Base-by-base conservation (phyloP, 2,888 invertebrate genomes). In the Carabus problematicus region DNA sequence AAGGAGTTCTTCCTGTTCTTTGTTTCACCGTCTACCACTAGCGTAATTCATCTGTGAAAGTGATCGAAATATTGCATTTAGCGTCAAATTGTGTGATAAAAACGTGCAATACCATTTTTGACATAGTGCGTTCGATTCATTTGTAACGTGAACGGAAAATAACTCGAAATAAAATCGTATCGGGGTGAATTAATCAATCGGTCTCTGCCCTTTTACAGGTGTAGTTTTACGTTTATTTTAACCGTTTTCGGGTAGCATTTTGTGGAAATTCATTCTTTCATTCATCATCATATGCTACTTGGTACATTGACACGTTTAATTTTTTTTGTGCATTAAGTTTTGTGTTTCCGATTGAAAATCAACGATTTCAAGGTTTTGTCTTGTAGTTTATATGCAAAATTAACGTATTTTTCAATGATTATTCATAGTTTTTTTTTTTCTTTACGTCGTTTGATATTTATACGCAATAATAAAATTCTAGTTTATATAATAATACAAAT, bases 321-420 rank as follows among this genome's bases (percentile, higher is more conserved):
- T 55, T n/a, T 64, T 64, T 64, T 54, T n/a, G n/a, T n/a, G 3
- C 18, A 54, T 61, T 61, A 29, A 29, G 29, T 29, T 29, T 29
- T 29, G 29, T 29, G 29, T 29, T 29, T 29, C 29, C 29, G 6
- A 29, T 29, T 29, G 6, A 29, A 29, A 29, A 29, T 6, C 29
- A 29, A 29, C 29, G 29, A 3, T 29, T 6, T 29, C 29, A 29
- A 29, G 29, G 29, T 29, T 29, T 29, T 29, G 29, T 29, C 29
- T 29, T 29, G 29, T 3, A 29, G 29, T 29, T 29, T 29, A 29
- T 29, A 29, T 29, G 2, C 84, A 84, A 81, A 80, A 76, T 76
- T 77, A 71, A 75, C 76, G 73, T 72, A 72, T 77, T 77, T 70
- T 54, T 69, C 41, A 60, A 56, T 14, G 41, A 11, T 62, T 45